Conservation (phyloP, 2,888 invertebrate genomes). For the Drosophila anomalata region DNA sequence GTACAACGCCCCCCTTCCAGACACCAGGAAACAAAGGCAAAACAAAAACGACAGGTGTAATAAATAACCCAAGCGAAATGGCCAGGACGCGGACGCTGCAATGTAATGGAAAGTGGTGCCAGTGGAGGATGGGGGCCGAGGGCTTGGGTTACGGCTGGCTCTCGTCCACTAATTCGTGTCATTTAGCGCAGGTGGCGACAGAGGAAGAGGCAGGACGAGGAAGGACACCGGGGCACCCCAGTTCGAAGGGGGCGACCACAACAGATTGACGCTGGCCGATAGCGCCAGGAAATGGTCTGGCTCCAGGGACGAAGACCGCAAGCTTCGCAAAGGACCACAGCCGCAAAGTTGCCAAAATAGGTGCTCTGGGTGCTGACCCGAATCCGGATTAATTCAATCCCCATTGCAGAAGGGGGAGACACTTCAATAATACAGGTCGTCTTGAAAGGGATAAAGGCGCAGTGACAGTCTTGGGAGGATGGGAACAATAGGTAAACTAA, state of each 20-base stretch:
- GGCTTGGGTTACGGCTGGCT: conserved; percentile 34
- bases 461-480: not conserved
- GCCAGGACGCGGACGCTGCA: conserved; percentile 51
- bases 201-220: conserved; percentile 43
- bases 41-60: conserved; percentile 75
- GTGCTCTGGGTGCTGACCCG: conserved; percentile 64
- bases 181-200: conserved; percentile 77
- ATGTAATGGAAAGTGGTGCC: conserved; percentile 39
- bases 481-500: not conserved
- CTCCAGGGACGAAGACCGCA: conserved; percentile 31
- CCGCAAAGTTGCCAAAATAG: conserved; percentile 57
- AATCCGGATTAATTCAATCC: conserved; percentile 42
- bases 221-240: not conserved
- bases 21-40: conserved; percentile 37
- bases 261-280: conserved; percentile 76
- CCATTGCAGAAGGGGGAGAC: conserved; percentile 10
- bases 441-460: conserved; percentile 3
- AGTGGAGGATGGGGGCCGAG: conserved; percentile 11
- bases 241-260: conserved; percentile 24
- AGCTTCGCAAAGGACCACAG: conserved; percentile 33
- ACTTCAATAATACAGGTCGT: conserved; percentile 54
- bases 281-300: conserved; percentile 73
- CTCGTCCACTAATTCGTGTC: conserved; percentile 70
- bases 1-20: conserved; percentile 1
- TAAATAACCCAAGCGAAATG: conserved; percentile 69